These are phyloP conservation scores for Tipula confusa DNA, from an alignment of 2,888 invertebrate species.

Conservation along the genomic window DNA sequence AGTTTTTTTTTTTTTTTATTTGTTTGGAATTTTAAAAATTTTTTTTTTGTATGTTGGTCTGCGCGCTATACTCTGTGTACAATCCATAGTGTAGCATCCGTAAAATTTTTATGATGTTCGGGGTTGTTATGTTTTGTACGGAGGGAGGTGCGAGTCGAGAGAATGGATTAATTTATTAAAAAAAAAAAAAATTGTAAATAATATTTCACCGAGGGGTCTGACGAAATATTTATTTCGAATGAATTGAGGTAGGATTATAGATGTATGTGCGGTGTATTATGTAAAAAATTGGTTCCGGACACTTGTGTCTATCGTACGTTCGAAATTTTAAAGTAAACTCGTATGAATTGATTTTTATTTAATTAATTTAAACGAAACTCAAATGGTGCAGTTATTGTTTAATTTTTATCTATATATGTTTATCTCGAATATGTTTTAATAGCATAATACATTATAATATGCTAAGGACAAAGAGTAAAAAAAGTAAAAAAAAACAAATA, in stretches of 20 bases:
- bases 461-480: background rate
- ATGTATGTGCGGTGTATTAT: background rate
- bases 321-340: background rate
- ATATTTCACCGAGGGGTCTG: background rate
- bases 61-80: background rate
- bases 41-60: background rate
- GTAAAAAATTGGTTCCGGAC: background rate
- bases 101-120: background rate
- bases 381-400: background rate
- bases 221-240: background rate
- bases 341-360: background rate
- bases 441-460: background rate
- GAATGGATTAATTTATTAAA: slow-evolving; percentile 20
- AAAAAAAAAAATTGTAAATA: background rate
- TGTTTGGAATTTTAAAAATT: background rate
- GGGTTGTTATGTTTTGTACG: background rate
- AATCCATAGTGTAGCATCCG: background rate
- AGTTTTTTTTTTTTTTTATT: background rate
- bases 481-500: background rate
- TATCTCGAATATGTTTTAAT: background rate
- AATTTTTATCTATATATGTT: background rate
- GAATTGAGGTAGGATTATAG: background rate
- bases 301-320: background rate
- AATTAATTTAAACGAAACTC: background rate
- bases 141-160: background rate